These are phyloP conservation scores for Myiotriccus ornatus DNA, from an alignment of 2,797 vertebrate species.

Conservation along the genomic window DNA sequence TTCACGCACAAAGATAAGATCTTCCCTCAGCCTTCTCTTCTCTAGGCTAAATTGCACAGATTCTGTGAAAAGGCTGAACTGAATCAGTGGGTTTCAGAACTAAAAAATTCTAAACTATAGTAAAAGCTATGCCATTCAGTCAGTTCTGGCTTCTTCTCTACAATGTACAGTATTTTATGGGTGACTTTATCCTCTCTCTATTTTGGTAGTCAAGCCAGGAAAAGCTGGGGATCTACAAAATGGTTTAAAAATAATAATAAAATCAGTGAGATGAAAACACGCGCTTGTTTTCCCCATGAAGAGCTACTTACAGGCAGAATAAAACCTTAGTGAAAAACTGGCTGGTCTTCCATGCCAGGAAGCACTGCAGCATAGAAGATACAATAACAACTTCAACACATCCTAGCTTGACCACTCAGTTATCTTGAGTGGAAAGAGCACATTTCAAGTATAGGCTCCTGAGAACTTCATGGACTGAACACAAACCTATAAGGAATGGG, in stretches of 20 bases:
- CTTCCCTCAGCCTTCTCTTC: background rate
- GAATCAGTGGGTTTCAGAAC: background rate
- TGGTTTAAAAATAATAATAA: background rate
- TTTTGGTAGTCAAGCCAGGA: background rate
- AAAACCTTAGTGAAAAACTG: background rate
- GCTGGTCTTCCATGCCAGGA: background rate
- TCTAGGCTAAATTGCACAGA: background rate
- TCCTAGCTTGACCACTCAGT: background rate
- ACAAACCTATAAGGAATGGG: accelerated
- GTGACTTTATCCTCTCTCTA: background rate
- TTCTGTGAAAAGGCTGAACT: background rate
- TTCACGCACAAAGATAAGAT: background rate
- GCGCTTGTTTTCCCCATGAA: background rate
- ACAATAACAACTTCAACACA: background rate
- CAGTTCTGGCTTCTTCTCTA: background rate
- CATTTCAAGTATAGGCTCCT: background rate
- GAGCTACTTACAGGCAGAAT: background rate
- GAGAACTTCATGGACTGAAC: background rate
- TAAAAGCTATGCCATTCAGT: background rate
- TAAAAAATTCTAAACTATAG: background rate
- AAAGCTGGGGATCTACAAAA: background rate
- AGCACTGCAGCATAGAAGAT: background rate
- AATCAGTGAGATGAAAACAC: background rate
- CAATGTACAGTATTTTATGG: background rate
- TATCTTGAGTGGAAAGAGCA: background rate